Conservation (phyloP, 2,113 vertebrate species). For the Condylura cristata region DNA sequence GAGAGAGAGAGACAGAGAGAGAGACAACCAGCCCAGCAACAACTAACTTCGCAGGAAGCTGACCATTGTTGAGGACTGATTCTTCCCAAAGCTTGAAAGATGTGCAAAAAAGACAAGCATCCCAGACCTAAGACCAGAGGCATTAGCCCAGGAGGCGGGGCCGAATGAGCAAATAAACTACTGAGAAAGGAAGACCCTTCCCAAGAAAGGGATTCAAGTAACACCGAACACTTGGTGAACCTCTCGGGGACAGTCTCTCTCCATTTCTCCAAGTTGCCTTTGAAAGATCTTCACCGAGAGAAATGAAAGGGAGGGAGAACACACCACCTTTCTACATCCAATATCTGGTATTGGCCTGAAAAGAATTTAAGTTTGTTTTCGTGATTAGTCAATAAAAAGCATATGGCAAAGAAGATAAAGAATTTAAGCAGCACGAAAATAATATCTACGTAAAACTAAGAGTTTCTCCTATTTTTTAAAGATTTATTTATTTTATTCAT, state of each 20-base stretch:
- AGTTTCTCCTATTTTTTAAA: neutral
- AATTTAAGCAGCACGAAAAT: neutral
- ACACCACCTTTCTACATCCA: neutral
- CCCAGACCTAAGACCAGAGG: neutral
- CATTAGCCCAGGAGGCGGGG: neutral
- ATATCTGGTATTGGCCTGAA: neutral
- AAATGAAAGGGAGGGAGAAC: neutral
- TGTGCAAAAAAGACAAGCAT: neutral
- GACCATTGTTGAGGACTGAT: neutral
- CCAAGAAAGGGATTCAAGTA: neutral
- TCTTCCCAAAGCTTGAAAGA: slow-evolving; percentile 39
- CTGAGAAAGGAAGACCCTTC: neutral
- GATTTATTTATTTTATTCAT: too few species aligned
- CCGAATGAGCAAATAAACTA: neutral
- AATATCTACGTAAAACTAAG: neutral
- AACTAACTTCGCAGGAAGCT: neutral
- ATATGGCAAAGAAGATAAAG: neutral
- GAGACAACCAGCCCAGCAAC: neutral
- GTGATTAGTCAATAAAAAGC: slow-evolving; percentile 18
- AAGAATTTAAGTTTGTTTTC: neutral
- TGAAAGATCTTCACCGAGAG: neutral
- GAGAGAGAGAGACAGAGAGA: too few species aligned
- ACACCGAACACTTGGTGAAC: neutral
- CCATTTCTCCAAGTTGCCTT: neutral
- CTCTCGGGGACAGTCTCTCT: neutral